Evolutionary conservation across 2,113 vertebrate genomes (phyloP), one percentile per base, ranked within the genome.

Genomic region (Sander vitreus): DNA sequence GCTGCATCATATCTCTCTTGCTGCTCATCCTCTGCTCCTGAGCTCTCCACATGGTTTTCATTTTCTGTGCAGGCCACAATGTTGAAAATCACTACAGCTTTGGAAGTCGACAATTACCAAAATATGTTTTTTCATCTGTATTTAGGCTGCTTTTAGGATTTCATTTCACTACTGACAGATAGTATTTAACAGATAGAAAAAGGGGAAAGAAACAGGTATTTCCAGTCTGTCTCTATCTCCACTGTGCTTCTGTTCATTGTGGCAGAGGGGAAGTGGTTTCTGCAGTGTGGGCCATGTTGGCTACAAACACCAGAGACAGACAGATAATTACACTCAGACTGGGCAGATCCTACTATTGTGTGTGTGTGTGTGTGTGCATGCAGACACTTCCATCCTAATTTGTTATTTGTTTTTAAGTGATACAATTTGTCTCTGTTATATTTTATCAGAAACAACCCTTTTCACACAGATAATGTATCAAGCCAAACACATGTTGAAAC

Each of bases 201-300:
- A 60, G 4, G 21, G 8, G 50, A n/a, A 25, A 58, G 55, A 47
- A 50, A 30, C 14, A 66, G 78, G 72, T 78, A 65, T 85, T 85
- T 78, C 60, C 33, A 63, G 15, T 59, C n/a, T 50, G 74, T 87
- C 76, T 88, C 75, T 81, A 90, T 93, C 86, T 87, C 58, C 51
- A 80, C 58, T 36, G 72, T 63, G 78, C 86, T 91, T 91, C 90
- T 94, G 90, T 91, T 86, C 65, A 80, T 77, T 85, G 81, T 81
- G 48, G 68, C 58, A 45, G 53, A 88, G 58, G 51, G 84, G 85
- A 88, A 87, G 85, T 84, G 81, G 85, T 75, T 88, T 87, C 21
- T 88, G 65, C 65, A 71, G 59, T 68, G 75, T 72, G 81, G 78
- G 73, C 77, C 75, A 62, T 76, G 64, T 43, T 85, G 88, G 68